Conservation (phyloP, 1,140 invertebrate species). For the Caerostris darwini region DNA sequence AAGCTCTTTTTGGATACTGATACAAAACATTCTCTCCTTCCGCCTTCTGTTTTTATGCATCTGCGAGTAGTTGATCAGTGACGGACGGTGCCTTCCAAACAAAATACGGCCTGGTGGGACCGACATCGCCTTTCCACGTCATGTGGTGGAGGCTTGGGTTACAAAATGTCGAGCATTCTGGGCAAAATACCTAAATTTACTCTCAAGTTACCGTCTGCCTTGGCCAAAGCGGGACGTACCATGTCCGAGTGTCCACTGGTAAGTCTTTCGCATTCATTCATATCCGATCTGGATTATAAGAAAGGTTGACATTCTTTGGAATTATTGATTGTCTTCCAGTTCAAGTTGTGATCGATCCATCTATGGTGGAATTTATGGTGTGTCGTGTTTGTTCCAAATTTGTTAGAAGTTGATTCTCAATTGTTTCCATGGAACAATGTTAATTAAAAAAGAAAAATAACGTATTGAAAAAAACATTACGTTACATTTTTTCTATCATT, state of each 20-base stretch:
- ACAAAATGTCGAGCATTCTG: constrained; percentile 76
- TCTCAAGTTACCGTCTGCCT: constrained; percentile 73
- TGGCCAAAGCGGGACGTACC: constrained; percentile 76
- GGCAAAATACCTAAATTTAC: constrained; percentile 78
- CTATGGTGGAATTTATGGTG: constrained; percentile 24
- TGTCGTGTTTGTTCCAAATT: background rate
- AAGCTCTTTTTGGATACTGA: constrained; percentile 37
- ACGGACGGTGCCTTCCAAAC: constrained; percentile 27
- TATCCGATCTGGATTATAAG: background rate
- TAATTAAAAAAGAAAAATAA: too few species aligned
- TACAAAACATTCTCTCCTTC: background rate
- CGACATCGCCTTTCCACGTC: constrained; percentile 73
- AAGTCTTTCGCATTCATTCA: constrained; percentile 43
- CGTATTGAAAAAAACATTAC: too few species aligned
- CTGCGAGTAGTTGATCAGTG: background rate
- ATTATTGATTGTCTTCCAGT: constrained; percentile 21
- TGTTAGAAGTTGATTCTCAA: too few species aligned
- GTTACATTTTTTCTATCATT: too few species aligned
- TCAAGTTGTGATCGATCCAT: constrained; percentile 4
- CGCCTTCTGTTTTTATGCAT: constrained; percentile 52
- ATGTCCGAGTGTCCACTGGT: constrained; percentile 77
- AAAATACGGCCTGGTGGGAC: constrained; percentile 77
- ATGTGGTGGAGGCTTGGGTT: constrained; percentile 73
- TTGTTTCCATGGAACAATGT: too few species aligned
- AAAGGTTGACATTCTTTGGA: background rate